Percentiles rank a stretch among this genome's conserved stretches.
Evolutionary conservation across 2,113 vertebrate genomes (phyloP).

Genomic region (Corapipo altera): DNA sequence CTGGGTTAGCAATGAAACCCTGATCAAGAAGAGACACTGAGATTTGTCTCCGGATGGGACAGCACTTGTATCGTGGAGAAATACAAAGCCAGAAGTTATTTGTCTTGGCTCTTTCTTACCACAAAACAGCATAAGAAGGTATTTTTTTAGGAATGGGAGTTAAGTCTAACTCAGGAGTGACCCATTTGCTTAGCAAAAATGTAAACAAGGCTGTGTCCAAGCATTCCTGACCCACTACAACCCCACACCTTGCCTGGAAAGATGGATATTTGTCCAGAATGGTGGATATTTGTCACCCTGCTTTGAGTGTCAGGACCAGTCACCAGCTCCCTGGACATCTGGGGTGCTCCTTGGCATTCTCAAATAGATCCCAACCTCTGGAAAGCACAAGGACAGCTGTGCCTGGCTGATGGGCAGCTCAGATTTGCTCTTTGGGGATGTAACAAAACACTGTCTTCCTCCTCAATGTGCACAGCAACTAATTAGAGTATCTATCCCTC

Average conservation of each 20-base stretch:
- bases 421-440: neutral
- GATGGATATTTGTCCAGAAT: neutral
- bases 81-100: neutral
- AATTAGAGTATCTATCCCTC: neutral
- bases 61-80: neutral
- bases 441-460: neutral
- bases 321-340: neutral
- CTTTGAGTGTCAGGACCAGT: neutral
- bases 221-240: neutral
- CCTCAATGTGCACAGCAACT: neutral
- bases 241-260: neutral
- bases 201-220: neutral
- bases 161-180: neutral
- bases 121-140: fast-evolving
- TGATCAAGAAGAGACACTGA: neutral
- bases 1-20: neutral
- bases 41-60: neutral
- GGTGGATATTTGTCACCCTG: neutral
- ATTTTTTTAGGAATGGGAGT: neutral
- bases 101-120: neutral
- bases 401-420: neutral
- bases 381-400: neutral
- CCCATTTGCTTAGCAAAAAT: neutral
- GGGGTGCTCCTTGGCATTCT: neutral
- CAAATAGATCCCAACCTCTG: neutral